Evolutionary conservation across 2,113 vertebrate species (phyloP).

Genomic region (Sebastes fasciatus): DNA sequence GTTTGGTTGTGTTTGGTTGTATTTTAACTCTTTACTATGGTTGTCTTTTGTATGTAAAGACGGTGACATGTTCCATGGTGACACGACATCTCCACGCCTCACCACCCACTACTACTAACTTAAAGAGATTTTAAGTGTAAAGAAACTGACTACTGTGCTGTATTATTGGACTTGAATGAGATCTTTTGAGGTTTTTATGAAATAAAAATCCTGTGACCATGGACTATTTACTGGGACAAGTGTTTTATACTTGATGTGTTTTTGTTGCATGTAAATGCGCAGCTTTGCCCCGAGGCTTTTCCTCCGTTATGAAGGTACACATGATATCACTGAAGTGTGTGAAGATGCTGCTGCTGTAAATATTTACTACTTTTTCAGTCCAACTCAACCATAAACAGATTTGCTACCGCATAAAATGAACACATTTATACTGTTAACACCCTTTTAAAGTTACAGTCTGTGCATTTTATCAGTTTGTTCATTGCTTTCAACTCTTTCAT

Average conservation of each 20-base stretch:
- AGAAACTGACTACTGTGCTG: conserved; percentile 66
- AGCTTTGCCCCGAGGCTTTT: conserved; percentile 46
- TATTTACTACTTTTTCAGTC: conserved; percentile 57
- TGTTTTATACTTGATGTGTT: conserved; percentile 69
- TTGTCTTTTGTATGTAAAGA: conserved; percentile 65
- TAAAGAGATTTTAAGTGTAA: conserved; percentile 53
- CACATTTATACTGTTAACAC: conserved; percentile 20
- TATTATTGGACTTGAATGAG: conserved; percentile 59
- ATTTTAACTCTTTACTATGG: conserved; percentile 64
- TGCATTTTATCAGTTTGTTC: conserved; percentile 27
- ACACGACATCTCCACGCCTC: conserved; percentile 47
- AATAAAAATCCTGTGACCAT: conserved; percentile 59
- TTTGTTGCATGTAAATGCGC: conserved; percentile 49
- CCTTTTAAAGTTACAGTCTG: conserved; percentile 7
- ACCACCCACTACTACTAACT: conserved; percentile 62
- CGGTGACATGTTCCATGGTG: conserved; percentile 44
- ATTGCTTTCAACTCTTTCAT: conserved; percentile 5
- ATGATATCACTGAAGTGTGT: conserved; percentile 39
- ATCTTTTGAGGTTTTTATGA: conserved; percentile 68
- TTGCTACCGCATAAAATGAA: conserved; percentile 15
- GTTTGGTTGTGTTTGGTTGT: conserved; percentile 72
- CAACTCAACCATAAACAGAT: conserved; percentile 27
- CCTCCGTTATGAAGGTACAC: conserved; percentile 12
- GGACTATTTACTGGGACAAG: conserved; percentile 47
- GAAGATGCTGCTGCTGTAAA: conserved; percentile 72